Base-by-base conservation (phyloP, 2,113 vertebrate species). In the Murina feae region DNA sequence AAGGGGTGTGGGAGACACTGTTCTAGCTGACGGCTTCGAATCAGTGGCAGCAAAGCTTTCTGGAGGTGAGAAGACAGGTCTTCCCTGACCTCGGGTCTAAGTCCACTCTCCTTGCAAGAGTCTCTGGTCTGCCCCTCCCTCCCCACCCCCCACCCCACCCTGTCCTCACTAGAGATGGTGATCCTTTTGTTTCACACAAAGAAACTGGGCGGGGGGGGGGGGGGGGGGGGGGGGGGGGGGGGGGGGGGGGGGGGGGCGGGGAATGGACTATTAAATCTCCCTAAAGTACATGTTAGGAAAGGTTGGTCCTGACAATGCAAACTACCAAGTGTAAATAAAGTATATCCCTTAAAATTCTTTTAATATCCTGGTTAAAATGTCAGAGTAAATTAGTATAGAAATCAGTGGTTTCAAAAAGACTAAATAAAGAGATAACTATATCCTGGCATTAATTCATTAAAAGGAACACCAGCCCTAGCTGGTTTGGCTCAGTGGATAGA, bases 361-460 rank as follows among this genome's bases (percentile, higher is more conserved):
- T 86, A 65, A 71, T 92, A 25, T 21, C 37, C 55, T 68, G 69
- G 37, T 71, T 71, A 71, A 13, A 44, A 82, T 53, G 82, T 82
- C 51, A 89, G 81, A 80, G 28, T 75, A 85, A 90, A 87, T 51
- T 88, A 83, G 42, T 58, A 72, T 60, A 66, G 66, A 82, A 90
- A 86, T 49, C 30, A 82, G 35, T 82, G 5, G 4, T 37, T 86
- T 75, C 16, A 72, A 35, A 68, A 20, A 72, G 20, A 80, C 17
- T 66, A 75, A 75, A 58, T n/a, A 71, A 69, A 78, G 37, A n/a
- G 60, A 53, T 80, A 72, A 44, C 13, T 86, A 20, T 35, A 95
- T 63, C 69, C n/a, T 71, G 51, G 20, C n/a, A 90, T 69, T 80
- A 75, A 60, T 35, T 85, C 47, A 86, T 75, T n/a, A 90, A 84